Percentiles rank a stretch among this genome's conserved stretches.
phyloP scores from a whole-genome alignment of 92 coral and sea anemone species.

The Montipora capitata region DNA sequence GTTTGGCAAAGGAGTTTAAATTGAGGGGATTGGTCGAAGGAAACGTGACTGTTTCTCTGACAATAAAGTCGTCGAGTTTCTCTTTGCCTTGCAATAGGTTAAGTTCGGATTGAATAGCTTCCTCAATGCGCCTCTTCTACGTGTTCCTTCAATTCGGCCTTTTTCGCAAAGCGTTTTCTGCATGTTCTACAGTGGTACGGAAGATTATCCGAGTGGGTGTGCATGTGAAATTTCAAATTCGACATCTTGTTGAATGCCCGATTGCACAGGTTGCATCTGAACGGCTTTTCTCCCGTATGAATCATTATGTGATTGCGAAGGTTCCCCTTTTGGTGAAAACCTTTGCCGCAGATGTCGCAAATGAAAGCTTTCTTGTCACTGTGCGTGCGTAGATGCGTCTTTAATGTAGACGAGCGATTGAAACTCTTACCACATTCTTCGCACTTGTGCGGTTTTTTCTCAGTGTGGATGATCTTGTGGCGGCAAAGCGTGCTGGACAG shows the following conservation, averaged over 20 bases:
- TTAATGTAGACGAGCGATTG: conserved; percentile 96
- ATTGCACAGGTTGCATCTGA: conserved; percentile 90
- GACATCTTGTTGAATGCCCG: conserved; percentile 99
- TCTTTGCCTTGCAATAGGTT: not conserved
- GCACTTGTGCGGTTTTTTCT: conserved; percentile 96
- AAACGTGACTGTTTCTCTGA: not conserved
- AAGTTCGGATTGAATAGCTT: not conserved
- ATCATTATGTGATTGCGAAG: conserved; percentile 97
- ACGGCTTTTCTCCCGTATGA: conserved; percentile 98
- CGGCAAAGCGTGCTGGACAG: conserved; percentile 97
- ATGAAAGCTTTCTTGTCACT: conserved; percentile 94
- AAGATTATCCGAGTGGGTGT: conserved; percentile 91
- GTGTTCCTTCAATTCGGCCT: conserved; percentile 88
- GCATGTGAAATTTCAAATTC: conserved; percentile 96
- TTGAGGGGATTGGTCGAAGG: not conserved
- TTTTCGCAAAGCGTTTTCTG: conserved; percentile 81
- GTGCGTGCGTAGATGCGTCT: conserved; percentile 97
- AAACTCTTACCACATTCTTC: conserved; percentile 88
- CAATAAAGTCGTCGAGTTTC: not conserved
- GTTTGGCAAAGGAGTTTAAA: not conserved
- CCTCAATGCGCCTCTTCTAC: conserved; percentile 76
- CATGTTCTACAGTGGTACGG: conserved; percentile 91
- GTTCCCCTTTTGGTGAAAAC: conserved; percentile 99
- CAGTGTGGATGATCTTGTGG: conserved; percentile 98
- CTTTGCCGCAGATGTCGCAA: conserved; percentile 96